Base-by-base conservation (phyloP, 2,797 vertebrate genomes). In the Squalus acanthias region DNA sequence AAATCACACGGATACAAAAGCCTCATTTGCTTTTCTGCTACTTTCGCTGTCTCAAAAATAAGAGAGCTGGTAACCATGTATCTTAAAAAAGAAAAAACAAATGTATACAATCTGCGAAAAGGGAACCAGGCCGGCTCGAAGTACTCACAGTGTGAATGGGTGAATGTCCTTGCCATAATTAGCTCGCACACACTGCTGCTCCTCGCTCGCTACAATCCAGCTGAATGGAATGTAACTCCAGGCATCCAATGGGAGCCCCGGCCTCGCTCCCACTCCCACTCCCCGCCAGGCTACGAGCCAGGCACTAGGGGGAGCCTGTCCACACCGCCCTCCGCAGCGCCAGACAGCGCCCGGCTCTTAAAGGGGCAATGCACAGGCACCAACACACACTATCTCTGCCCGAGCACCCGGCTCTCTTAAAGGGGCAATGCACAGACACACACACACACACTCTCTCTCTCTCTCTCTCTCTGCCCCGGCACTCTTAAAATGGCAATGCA, bases 191-290 rank as follows among this genome's bases (percentile, higher is more conserved):
- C 91, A 69, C 65, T 12, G 85, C 85, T 69, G 60, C 12, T 46
- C 33, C 91, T 93, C 8, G 33, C 63, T 39, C 63, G 91, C 63
- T 22, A 39, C 65, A 69, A 20, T 93, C 91, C 6, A 24, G 7
- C 6, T 93, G 63, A 93, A 69, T 93, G 91, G 91, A 93, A 93
- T 93, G 91, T 93, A 93, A 93, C 91, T 93, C 91, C 65, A 50
- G 63, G 91, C 91, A 22, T 46, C 91, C 91, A 93, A 93, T 93
- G 91, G 91, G 91, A 93, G 67, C 63, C 65, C n/a, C n/a, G 67
- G 91, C 91, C 91, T 69, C 63, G 65, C 91, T 93, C 91, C 39
- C 91, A 46, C 60, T n/a, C 60, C 6, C 60, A 63, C 91, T 33
- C 91, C 91, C 60, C 9, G 91, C 20, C 65, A 67, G 20, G 20